phyloP scores from a whole-genome alignment of 1,140 invertebrate genomes.

The Drosophila lowei region DNA sequence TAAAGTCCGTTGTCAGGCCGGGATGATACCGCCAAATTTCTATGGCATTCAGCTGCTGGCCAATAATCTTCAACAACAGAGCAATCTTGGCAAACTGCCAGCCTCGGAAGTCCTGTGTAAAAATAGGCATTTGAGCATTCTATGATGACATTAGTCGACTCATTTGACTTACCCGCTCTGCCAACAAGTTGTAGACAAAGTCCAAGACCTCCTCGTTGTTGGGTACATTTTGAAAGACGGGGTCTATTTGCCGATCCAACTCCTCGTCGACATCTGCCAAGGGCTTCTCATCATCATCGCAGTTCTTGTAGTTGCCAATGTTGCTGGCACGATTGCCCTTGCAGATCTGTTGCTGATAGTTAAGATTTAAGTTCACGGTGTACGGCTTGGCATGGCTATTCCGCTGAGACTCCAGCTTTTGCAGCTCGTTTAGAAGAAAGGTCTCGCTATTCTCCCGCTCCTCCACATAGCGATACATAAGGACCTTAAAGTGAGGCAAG shows the following conservation, averaged over 20 bases:
- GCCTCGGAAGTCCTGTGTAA: constrained; percentile 60
- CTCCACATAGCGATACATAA: constrained; percentile 66
- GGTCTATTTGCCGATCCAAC: constrained; percentile 66
- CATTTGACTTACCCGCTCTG: constrained; percentile 51
- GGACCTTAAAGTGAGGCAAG: constrained; percentile 52
- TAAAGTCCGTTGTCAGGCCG: constrained; percentile 70
- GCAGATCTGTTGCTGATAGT: constrained; percentile 72
- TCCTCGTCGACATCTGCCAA: constrained; percentile 52
- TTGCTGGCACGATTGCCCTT: constrained; percentile 78
- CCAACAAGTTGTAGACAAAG: constrained; percentile 68
- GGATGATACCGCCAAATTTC: constrained; percentile 82
- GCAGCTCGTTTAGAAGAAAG: constrained; percentile 62
- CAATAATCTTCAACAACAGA: constrained; percentile 72
- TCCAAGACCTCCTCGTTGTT: constrained; percentile 67
- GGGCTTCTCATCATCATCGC: constrained; percentile 65
- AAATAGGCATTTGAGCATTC: not conserved
- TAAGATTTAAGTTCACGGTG: constrained; percentile 58
- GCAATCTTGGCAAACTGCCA: constrained; percentile 81
- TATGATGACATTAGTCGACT: not conserved
- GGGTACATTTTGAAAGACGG: constrained; percentile 76
- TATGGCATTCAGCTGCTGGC: constrained; percentile 70
- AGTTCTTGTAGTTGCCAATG: constrained; percentile 77
- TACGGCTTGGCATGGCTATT: constrained; percentile 56
- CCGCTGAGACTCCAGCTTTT: constrained; percentile 62
- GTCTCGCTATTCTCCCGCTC: constrained; percentile 69